phyloP scores from a whole-genome alignment of 2,888 invertebrate species.

The Blastobasis adustella region DNA sequence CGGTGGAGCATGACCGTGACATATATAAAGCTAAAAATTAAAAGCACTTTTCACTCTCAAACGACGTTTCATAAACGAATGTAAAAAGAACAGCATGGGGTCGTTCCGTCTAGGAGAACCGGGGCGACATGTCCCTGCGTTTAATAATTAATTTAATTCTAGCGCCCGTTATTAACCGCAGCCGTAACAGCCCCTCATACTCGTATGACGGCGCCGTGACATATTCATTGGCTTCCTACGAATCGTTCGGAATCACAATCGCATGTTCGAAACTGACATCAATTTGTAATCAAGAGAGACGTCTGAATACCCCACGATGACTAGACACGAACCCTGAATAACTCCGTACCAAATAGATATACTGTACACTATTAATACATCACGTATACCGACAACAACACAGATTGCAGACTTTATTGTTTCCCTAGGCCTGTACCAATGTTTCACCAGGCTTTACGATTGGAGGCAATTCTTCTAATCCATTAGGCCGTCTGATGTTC shows the following conservation, averaged over 20 bases:
- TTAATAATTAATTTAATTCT: no score
- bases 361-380: constrained; percentile 35
- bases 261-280: constrained; percentile 9
- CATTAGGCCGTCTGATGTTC: constrained; percentile 68
- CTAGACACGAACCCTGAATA: constrained; percentile 27
- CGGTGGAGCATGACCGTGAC: no score
- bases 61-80: no score
- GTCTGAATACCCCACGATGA: constrained; percentile 22
- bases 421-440: constrained; percentile 47
- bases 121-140: no score
- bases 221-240: constrained; percentile 2
- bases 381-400: constrained; percentile 36
- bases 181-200: neutral
- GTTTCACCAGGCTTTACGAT: constrained; percentile 54
- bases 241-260: constrained; percentile 8
- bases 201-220: neutral
- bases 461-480: constrained; percentile 70
- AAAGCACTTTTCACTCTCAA: no score
- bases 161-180: no score
- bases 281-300: constrained; percentile 21
- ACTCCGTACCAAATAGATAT: constrained; percentile 23
- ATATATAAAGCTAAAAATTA: no score
- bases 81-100: no score
- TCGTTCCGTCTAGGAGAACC: no score
- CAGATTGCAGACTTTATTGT: constrained; percentile 49